phyloP scores from a whole-genome alignment of 2,888 invertebrate genomes.

The Harpalus rufipes region DNA sequence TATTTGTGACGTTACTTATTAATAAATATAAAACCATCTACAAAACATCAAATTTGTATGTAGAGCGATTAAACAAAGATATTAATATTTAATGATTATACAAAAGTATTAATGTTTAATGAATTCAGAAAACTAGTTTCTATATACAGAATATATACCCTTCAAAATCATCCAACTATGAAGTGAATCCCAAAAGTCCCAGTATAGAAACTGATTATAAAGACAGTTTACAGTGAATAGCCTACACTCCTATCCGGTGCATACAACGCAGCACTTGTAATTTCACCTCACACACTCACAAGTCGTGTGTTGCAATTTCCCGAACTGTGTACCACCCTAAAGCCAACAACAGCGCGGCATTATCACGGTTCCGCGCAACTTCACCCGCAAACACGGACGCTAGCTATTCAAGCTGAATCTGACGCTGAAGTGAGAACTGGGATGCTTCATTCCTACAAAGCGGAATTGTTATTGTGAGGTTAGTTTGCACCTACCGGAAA shows the following conservation, averaged over 20 bases:
- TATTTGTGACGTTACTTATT: no score
- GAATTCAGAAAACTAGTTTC: no score
- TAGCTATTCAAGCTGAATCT: not conserved
- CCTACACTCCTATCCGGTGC: not conserved
- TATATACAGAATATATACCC: no score
- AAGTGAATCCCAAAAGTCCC: not conserved
- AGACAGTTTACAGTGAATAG: not conserved
- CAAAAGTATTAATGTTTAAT: no score
- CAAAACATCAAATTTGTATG: no score
- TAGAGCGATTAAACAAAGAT: no score
- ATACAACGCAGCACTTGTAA: slow-evolving; percentile 43
- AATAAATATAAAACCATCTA: no score
- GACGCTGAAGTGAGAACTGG: no score
- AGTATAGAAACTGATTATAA: not conserved
- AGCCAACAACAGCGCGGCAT: slow-evolving; percentile 40
- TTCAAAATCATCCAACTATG: no score
- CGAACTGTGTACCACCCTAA: not conserved
- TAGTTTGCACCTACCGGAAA: not conserved
- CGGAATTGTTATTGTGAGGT: slow-evolving; percentile 4
- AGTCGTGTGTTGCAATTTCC: slow-evolving; percentile 39
- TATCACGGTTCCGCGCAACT: slow-evolving; percentile 38
- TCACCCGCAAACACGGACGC: slow-evolving; percentile 30
- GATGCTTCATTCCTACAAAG: not conserved
- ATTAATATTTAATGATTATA: no score
- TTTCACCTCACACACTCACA: slow-evolving; percentile 17